Evolutionary conservation across 2,113 vertebrate species (phyloP).

Genomic region (Myodes glareolus): DNA sequence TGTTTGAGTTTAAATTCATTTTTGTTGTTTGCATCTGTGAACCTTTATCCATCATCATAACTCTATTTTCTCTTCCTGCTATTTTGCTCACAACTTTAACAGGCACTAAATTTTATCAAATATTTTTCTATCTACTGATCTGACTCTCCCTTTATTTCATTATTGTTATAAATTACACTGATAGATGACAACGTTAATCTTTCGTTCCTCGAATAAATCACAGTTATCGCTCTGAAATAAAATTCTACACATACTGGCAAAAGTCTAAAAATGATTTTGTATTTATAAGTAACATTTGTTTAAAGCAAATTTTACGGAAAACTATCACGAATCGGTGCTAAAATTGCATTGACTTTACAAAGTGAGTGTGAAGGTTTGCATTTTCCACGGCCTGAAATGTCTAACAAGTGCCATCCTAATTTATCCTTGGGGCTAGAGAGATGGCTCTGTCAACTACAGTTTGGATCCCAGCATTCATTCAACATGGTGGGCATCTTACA

Average conservation of each 20-base stretch:
- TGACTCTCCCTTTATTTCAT: neutral
- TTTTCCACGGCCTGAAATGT: neutral
- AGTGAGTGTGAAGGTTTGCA: neutral
- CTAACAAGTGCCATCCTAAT: neutral
- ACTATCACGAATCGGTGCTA: neutral
- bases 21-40: conserved; percentile 21
- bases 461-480: neutral
- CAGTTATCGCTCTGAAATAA: neutral
- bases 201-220: conserved; percentile 11
- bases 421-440: neutral
- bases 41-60: neutral
- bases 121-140: conserved; percentile 9
- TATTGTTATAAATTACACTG: conserved; percentile 6
- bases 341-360: neutral
- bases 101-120: conserved; percentile 7
- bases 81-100: conserved; percentile 30
- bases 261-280: neutral
- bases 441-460: neutral
- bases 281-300: neutral
- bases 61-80: neutral
- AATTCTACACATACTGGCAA: neutral
- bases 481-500: neutral
- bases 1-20: conserved; percentile 28
- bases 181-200: neutral
- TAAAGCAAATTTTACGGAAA: neutral